Base-by-base conservation (phyloP, 2,113 vertebrate genomes). In the Heliornis fulica region DNA sequence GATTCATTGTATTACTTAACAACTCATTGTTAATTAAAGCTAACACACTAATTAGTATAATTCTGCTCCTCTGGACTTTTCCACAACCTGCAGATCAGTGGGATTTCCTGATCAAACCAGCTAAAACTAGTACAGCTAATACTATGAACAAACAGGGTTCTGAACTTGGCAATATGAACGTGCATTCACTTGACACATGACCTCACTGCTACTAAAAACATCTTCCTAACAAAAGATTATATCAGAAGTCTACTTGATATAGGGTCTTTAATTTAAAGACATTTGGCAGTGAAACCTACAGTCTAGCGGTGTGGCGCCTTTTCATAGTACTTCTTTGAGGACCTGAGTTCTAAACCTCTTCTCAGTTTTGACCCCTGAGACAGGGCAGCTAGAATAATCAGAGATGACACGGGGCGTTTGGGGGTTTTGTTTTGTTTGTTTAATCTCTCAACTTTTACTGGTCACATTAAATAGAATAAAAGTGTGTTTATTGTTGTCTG, bases 1-100 rank as follows among this genome's bases (percentile, higher is more conserved):
- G 1, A 57, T 78, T 83, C n/a, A 14, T 46, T 81, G 32, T 59
- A 60, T 81, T 77, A 36, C 83, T 78, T 51, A 91, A 83, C 18
- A 88, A 7, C 41, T 64, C 9, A 3, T 17, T 15, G 13, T 83
- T 89, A 89, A 86, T 66, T 59, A 78, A 64, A 75, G 48, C 34
- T 60, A 75, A 56, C 16, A 29, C 29, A 56, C n/a, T 90, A 45
- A 64, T 60, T 71, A 70, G 22, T 43, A 15, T 59, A 32, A 51
- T 88, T 93, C 51, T 82, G 40, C 19, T 86, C 70, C 69, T 53
- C 65, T 82, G 69, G 65, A 65, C n/a, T 72, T 76, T 51, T 80
- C 54, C 36, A 15, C 20, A 54, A 60, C 51, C 25, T 86, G 50
- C 26, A 89, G 53, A 71, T 71, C 71, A 41, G 23, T 92, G 53